These are phyloP conservation scores for Amphipoea oculea DNA, from an alignment of 2,888 invertebrate genomes.

Conservation along the genomic window DNA sequence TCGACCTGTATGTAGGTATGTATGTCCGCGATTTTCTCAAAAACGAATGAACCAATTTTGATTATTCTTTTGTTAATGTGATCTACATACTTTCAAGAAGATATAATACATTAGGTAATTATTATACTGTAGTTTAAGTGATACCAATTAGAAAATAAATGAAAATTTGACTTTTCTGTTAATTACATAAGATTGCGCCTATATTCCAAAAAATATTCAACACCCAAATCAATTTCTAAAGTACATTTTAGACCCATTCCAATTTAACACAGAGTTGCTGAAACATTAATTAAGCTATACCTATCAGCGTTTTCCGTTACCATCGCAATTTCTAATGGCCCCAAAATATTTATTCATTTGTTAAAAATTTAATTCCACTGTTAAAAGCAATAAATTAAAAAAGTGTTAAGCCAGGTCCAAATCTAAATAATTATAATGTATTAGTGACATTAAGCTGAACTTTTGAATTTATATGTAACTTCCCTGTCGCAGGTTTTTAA, in stretches of 20 bases:
- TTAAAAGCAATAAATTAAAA: conserved; percentile 34
- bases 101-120: too few relatives aligned
- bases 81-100: too few relatives aligned
- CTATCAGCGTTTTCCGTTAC: background rate
- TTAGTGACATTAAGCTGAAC: conserved; percentile 14
- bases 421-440: conserved; percentile 12
- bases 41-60: too few relatives aligned
- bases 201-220: background rate
- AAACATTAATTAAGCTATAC: conserved; percentile 32
- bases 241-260: background rate
- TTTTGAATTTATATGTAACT: conserved; percentile 22
- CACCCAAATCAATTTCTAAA: background rate
- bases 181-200: background rate
- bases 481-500: background rate
- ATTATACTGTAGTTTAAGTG: background rate
- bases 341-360: conserved; percentile 26
- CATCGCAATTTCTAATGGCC: conserved; percentile 9
- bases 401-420: conserved; percentile 28
- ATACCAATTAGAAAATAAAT: background rate
- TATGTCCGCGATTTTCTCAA: too few relatives aligned
- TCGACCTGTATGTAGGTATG: too few relatives aligned
- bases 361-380: conserved; percentile 9
- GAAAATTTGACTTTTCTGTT: background rate
- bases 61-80: too few relatives aligned
- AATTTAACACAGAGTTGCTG: background rate